Evolutionary conservation across 1,140 invertebrate species (phyloP), one percentile per base, ranked within the genome.

Genomic region (Eueides isabella): DNA sequence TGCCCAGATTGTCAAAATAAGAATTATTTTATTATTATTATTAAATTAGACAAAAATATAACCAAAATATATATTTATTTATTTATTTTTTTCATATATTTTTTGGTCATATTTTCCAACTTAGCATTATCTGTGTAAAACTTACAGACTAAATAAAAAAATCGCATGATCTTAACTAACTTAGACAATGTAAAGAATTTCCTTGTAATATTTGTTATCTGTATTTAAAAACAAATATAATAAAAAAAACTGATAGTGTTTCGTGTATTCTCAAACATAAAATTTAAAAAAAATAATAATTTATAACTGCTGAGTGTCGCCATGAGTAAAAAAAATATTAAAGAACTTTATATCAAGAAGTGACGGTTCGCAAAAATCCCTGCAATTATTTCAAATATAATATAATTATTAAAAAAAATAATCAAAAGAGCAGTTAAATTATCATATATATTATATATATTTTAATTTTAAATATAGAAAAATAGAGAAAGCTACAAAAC

Each of bases 1-100:
- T 85, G 83, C 85, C 85, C 85, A 85, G 85, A 85, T 82, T 79
- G 61, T 64, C 71, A 76, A 35, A 16, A 67, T 63, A 9, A 31
- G 29, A 30, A 67, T 55, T 16, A 67, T 61, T 16, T 30, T 63
- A 63, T 63, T 1, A 30, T 19, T 29, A 55, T 19, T 5, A 4
- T 5, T 28, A 55, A 14, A 14, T 61, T 16, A 16, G n/a, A n/a
- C n/a, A 5, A n/a, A 30, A 63, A 63, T 63, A 63, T 30, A 19
- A 31, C 61, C 61, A 63, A 63, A 63, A 63, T n/a, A n/a, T n/a
- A n/a, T n/a, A n/a, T n/a, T n/a, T n/a, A n/a, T n/a, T n/a, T n/a
- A n/a, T 12, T 31, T 30, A 7, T 26, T 19, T 55, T 23, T 9
- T 55, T 23, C 11, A 23, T 55, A 23, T 23, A 23, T 55, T 12